Conservation (phyloP, 1,140 invertebrate genomes). For the Pseudomyrmex gracilis region DNA sequence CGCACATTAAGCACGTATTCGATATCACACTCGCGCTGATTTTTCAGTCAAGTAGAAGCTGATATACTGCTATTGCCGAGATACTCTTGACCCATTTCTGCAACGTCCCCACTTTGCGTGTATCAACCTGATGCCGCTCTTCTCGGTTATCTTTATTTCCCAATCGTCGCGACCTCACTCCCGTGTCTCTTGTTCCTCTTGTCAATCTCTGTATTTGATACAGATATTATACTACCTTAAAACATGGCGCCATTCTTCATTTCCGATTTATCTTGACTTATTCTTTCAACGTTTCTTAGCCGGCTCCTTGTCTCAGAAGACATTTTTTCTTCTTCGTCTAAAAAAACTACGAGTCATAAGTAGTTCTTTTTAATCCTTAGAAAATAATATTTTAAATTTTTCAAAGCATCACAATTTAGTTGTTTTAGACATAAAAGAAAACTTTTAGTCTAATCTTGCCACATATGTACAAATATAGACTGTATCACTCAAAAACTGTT, state of each 20-base stretch:
- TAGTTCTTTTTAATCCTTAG: background rate
- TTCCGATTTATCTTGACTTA: slow-evolving; percentile 45
- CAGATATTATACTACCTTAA: background rate
- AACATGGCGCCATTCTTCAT: background rate
- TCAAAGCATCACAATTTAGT: slow-evolving; percentile 25
- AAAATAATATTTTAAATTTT: background rate
- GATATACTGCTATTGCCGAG: slow-evolving; percentile 62
- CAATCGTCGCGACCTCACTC: slow-evolving; percentile 51
- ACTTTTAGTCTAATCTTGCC: background rate
- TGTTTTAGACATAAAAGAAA: background rate
- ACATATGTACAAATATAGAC: background rate
- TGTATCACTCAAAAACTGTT: background rate
- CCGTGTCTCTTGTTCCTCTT: slow-evolving; percentile 16
- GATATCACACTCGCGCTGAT: background rate
- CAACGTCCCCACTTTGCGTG: slow-evolving; percentile 64
- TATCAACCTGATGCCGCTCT: slow-evolving; percentile 65
- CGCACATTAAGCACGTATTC: background rate
- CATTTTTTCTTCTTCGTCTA: slow-evolving; percentile 7
- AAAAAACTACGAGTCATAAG: slow-evolving; percentile 4
- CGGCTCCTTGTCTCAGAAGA: slow-evolving; percentile 12
- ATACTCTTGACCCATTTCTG: slow-evolving; percentile 72
- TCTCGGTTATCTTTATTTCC: slow-evolving; percentile 50
- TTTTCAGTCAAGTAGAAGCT: slow-evolving; percentile 50
- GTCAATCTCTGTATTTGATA: background rate
- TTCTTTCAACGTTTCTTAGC: slow-evolving; percentile 6